phyloP scores from a whole-genome alignment of 2,888 invertebrate genomes.

The Antheraea assamensis region DNA sequence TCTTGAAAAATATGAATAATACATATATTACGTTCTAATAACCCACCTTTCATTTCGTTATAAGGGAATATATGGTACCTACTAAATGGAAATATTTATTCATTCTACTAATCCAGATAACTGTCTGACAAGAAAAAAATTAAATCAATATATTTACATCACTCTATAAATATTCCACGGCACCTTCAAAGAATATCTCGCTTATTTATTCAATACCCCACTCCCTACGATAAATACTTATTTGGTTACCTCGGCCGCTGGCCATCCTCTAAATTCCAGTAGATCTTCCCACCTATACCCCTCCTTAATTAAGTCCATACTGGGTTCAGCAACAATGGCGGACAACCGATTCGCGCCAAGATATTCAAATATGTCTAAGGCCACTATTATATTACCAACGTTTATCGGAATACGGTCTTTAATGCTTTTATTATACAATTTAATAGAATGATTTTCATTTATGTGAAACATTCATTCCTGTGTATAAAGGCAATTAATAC shows the following conservation, averaged over 20 bases:
- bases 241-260: conserved; percentile 30
- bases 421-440: conserved; percentile 11
- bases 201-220: conserved; percentile 22
- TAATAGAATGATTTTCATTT: background rate
- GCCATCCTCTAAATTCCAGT: conserved; percentile 70
- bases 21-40: no score
- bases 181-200: conserved; percentile 19
- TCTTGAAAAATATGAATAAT: no score
- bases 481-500: background rate
- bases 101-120: background rate
- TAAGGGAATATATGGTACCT: background rate
- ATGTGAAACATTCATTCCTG: background rate
- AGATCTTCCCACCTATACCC: conserved; percentile 74
- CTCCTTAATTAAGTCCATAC: conserved; percentile 81
- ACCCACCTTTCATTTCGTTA: background rate
- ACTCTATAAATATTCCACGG: conserved; percentile 18
- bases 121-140: background rate
- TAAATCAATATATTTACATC: background rate
- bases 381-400: conserved; percentile 70
- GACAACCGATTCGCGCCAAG: conserved; percentile 73
- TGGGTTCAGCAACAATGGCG: conserved; percentile 76
- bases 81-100: background rate
- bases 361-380: conserved; percentile 81
- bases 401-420: conserved; percentile 49
- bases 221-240: conserved; percentile 25